Conservation (phyloP, 64 coral and sea anemone genomes). For the Platygyra sinensis region DNA sequence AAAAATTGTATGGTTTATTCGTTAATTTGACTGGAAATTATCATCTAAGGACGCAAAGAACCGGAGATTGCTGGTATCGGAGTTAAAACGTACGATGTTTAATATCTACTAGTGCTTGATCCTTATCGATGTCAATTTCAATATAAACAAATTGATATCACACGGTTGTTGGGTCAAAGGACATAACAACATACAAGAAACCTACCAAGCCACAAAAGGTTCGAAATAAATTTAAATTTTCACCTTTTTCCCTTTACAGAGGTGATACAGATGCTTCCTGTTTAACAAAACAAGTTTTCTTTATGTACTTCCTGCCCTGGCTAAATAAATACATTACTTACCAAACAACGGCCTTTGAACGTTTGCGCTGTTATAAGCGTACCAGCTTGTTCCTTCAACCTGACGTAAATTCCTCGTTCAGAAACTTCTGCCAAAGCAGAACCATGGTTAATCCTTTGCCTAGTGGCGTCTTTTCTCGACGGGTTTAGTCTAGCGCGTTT, state of each 20-base stretch:
- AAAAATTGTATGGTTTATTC: no score
- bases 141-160: no score
- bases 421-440: constrained; percentile 10
- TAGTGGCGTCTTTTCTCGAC: constrained; percentile 40
- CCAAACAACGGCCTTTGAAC: constrained; percentile 88
- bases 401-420: constrained; percentile 63
- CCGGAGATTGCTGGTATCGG: no score
- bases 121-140: no score
- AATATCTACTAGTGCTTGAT: no score
- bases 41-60: no score
- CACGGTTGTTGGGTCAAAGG: no score
- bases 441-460: not conserved
- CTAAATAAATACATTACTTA: constrained; percentile 55
- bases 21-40: no score
- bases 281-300: not conserved
- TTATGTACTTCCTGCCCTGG: not conserved
- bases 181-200: not conserved
- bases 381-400: constrained; percentile 80
- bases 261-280: not conserved
- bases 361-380: constrained; percentile 82
- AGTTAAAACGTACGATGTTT: no score
- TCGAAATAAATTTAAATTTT: not conserved
- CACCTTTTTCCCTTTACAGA: not conserved
- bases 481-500: constrained; percentile 72
- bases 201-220: not conserved